phyloP scores from a whole-genome alignment of 2,113 vertebrate genomes.

The Pan paniscus region DNA sequence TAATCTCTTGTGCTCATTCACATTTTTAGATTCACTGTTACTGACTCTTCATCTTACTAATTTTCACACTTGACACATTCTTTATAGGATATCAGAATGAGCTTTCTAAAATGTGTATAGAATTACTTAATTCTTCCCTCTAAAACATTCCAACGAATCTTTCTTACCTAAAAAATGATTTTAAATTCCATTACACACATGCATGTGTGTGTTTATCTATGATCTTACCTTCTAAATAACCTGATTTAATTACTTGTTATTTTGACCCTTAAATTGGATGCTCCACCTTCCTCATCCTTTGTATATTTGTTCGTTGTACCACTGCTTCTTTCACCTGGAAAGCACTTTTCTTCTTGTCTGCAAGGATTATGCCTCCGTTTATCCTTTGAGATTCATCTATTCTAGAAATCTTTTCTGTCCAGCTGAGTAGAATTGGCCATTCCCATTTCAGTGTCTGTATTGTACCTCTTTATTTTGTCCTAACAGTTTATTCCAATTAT shows the following conservation, averaged over 20 bases:
- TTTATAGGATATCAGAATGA: background rate
- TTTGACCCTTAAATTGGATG: background rate
- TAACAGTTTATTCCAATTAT: background rate
- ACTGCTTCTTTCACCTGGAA: background rate
- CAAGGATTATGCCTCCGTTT: background rate
- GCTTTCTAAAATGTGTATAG: background rate
- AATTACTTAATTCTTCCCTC: background rate
- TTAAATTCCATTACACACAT: background rate
- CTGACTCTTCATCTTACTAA: background rate
- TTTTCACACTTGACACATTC: background rate
- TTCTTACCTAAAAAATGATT: background rate
- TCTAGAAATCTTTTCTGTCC: background rate
- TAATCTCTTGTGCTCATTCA: background rate
- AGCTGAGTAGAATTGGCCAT: background rate
- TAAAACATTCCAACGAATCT: background rate
- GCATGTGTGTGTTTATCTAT: background rate
- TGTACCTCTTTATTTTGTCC: background rate
- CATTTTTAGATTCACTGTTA: background rate
- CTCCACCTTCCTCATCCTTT: background rate
- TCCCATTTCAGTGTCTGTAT: background rate
- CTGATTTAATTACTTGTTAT: background rate
- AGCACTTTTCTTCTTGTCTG: too few species aligned
- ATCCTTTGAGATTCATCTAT: background rate
- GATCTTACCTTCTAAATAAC: background rate
- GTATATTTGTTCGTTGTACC: background rate